phyloP scores from a whole-genome alignment of 2,888 invertebrate species.

The Andricus quercusramuli region DNA sequence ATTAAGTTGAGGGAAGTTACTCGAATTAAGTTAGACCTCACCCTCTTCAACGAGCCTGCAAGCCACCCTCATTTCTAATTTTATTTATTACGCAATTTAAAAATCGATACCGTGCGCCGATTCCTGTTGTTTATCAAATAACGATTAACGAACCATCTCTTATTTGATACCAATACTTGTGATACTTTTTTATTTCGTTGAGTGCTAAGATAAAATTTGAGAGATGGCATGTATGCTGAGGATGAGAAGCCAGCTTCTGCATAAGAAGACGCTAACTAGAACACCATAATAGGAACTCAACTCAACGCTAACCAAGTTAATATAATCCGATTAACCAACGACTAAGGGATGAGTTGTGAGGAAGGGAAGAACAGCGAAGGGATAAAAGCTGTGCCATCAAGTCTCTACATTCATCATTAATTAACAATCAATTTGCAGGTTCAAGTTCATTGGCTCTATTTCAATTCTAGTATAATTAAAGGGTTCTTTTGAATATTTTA shows the following conservation, averaged over 20 bases:
- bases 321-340: slow-evolving; percentile 74
- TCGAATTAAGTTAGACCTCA: slow-evolving; percentile 74
- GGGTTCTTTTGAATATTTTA: background rate
- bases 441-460: slow-evolving; percentile 57
- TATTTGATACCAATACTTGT: slow-evolving; percentile 15
- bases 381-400: slow-evolving; percentile 17
- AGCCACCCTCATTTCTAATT: slow-evolving; percentile 75
- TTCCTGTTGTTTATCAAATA: slow-evolving; percentile 37
- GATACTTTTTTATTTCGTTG: background rate
- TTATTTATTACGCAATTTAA: slow-evolving; percentile 78
- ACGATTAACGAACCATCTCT: slow-evolving; percentile 25
- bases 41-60: slow-evolving; percentile 57
- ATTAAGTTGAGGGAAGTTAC: slow-evolving; percentile 75
- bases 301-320: slow-evolving; percentile 71
- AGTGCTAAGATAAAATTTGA: background rate
- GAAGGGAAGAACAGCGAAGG: slow-evolving; percentile 44
- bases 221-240: background rate
- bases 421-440: slow-evolving; percentile 72
- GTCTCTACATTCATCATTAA: slow-evolving; percentile 73
- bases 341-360: slow-evolving; percentile 71
- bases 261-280: slow-evolving; percentile 70
- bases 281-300: slow-evolving; percentile 62
- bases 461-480: slow-evolving; percentile 46
- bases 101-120: slow-evolving; percentile 69
- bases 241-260: slow-evolving; percentile 54